These are phyloP conservation scores for Aphelenchoides fujianensis DNA, from an alignment of 1,140 invertebrate genomes.

Conservation along the genomic window DNA sequence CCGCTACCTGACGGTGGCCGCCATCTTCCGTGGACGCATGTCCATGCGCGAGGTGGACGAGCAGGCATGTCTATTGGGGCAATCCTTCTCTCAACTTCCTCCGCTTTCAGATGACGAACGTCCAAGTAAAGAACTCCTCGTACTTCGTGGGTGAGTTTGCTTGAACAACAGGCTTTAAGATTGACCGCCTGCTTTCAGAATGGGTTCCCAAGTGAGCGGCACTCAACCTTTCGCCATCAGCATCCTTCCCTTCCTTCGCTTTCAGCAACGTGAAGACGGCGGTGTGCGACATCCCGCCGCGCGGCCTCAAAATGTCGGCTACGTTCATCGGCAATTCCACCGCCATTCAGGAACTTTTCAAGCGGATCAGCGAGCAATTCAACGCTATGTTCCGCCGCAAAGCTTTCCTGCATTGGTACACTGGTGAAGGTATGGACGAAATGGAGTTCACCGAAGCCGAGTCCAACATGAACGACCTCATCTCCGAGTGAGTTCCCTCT, in stretches of 20 bases:
- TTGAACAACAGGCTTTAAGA: background rate
- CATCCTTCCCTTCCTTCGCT: no score
- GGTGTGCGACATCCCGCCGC: conserved; percentile 66
- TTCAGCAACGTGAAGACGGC: conserved; percentile 63
- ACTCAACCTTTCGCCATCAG: no score
- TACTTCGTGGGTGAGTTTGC: conserved; percentile 60
- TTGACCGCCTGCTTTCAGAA: background rate
- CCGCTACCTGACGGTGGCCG: conserved; percentile 85
- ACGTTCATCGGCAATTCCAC: conserved; percentile 66
- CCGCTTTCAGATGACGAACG: conserved; percentile 51
- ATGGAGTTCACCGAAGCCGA: conserved; percentile 73
- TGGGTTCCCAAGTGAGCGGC: no score
- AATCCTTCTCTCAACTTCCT: background rate
- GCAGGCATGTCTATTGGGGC: conserved; percentile 29
- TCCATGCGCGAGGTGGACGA: conserved; percentile 72
- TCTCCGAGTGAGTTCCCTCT: no score
- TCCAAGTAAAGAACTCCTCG: conserved; percentile 62
- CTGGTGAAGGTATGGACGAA: conserved; percentile 68
- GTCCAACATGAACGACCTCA: conserved; percentile 78
- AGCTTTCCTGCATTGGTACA: conserved; percentile 87
- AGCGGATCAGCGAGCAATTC: conserved; percentile 67
- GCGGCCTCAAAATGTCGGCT: conserved; percentile 65
- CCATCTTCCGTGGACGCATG: conserved; percentile 88
- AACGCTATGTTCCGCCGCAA: conserved; percentile 82
- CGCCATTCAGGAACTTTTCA: conserved; percentile 70